These are phyloP conservation scores for Timema podura DNA, from an alignment of 2,888 invertebrate species.

Conservation along the genomic window DNA sequence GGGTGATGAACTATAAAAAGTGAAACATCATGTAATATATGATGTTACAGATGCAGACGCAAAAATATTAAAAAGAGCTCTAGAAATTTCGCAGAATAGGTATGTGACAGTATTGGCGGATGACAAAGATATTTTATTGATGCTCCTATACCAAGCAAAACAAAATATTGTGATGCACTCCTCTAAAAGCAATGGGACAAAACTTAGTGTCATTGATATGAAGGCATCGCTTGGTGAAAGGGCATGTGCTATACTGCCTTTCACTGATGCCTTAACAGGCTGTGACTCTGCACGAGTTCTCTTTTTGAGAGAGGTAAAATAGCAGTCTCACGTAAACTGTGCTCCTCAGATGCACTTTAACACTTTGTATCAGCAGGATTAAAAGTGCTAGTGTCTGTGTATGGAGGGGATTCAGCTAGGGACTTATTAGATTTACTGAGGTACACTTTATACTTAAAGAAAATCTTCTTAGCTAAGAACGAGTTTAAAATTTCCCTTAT, in stretches of 20 bases:
- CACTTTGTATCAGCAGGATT: not conserved
- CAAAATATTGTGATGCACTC: not conserved
- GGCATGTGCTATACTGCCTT: not conserved
- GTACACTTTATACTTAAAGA: not conserved
- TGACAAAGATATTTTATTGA: not conserved
- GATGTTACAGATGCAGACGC: not conserved
- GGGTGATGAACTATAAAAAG: not conserved
- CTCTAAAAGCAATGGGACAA: not conserved
- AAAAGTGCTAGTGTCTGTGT: not conserved
- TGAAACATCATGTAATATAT: not conserved
- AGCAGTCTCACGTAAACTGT: not conserved
- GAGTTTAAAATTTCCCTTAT: not conserved
- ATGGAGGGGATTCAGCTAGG: not conserved
- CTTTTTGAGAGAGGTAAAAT: not conserved
- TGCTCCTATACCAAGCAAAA: not conserved
- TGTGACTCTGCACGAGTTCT: not conserved
- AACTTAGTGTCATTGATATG: not conserved
- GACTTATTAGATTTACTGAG: not conserved
- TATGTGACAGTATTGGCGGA: not conserved
- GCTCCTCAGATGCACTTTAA: not conserved
- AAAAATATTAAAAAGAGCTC: not conserved
- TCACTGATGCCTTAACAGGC: slow-evolving; percentile 1
- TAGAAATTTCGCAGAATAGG: not conserved
- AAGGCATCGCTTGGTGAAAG: not conserved
- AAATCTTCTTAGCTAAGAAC: not conserved